Conservation (phyloP, 2,113 vertebrate species). For the cattle (Bos taurus) region ARS-UCD2.0 NC_037331.1:27654501-27655000, state of each 20-base stretch:
- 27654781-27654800: background rate
- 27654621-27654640: slow-evolving; percentile 64
- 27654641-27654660: slow-evolving; percentile 52
- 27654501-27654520: slow-evolving; percentile 83
- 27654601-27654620: slow-evolving; percentile 70
- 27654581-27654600: slow-evolving; percentile 63
- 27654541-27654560: slow-evolving; percentile 78
- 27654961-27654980: slow-evolving; percentile 47
- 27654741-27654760: slow-evolving; percentile 35
- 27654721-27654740: slow-evolving; percentile 15
- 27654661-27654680: background rate
- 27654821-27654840: slow-evolving; percentile 60
- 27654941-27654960: background rate
- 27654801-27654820: background rate
- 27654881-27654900: background rate
- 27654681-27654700: slow-evolving; percentile 57
- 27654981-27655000: background rate
- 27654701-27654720: slow-evolving; percentile 66
- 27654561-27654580: background rate
- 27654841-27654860: background rate
- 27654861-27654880: background rate
- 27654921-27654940: background rate
- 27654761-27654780: slow-evolving; percentile 34
- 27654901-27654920: background rate
- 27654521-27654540: slow-evolving; percentile 80